Percentiles rank a stretch among this genome's conserved stretches.
phyloP scores from a whole-genome alignment of 1,140 invertebrate species.

The Polypedilum pembai region DNA sequence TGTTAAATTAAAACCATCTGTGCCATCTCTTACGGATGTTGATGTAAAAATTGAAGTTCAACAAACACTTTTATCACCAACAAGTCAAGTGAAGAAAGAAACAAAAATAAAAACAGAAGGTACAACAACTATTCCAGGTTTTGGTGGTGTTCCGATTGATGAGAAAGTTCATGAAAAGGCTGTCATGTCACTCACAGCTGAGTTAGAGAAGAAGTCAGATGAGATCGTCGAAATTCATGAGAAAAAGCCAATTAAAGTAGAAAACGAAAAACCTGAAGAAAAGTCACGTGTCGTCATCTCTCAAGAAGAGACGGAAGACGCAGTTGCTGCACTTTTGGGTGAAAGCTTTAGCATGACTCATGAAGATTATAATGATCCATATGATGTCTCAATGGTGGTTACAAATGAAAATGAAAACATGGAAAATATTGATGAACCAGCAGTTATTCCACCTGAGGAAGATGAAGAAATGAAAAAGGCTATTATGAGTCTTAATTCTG shows the following conservation, averaged over 20 bases:
- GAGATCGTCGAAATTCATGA: slow-evolving; percentile 41
- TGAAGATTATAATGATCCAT: slow-evolving; percentile 49
- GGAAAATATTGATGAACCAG: slow-evolving; percentile 11
- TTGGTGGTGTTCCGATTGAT: slow-evolving; percentile 58
- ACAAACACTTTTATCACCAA: slow-evolving; percentile 32
- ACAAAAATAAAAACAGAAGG: slow-evolving; percentile 45
- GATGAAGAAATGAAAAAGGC: slow-evolving; percentile 71
- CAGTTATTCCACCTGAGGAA: slow-evolving; percentile 53
- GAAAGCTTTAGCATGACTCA: slow-evolving; percentile 66
- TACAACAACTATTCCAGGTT: slow-evolving; percentile 54
- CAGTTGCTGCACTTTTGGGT: slow-evolving; percentile 75
- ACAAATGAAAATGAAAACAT: slow-evolving; percentile 30
- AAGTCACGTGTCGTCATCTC: slow-evolving; percentile 77
- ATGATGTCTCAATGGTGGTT: slow-evolving; percentile 34
- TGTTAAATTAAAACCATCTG: not conserved
- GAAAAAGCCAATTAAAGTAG: not conserved
- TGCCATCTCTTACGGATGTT: not conserved
- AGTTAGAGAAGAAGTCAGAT: slow-evolving; percentile 43
- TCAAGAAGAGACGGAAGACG: slow-evolving; percentile 87
- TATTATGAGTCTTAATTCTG: slow-evolving; percentile 63
- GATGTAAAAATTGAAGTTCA: not conserved
- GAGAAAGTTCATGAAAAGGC: slow-evolving; percentile 70
- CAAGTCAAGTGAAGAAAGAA: slow-evolving; percentile 43
- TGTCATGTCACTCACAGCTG: slow-evolving; percentile 61
- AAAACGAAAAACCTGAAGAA: slow-evolving; percentile 55